Base-by-base conservation (phyloP, 2,113 vertebrate genomes). In the Piliocolobus tephrosceles region DNA sequence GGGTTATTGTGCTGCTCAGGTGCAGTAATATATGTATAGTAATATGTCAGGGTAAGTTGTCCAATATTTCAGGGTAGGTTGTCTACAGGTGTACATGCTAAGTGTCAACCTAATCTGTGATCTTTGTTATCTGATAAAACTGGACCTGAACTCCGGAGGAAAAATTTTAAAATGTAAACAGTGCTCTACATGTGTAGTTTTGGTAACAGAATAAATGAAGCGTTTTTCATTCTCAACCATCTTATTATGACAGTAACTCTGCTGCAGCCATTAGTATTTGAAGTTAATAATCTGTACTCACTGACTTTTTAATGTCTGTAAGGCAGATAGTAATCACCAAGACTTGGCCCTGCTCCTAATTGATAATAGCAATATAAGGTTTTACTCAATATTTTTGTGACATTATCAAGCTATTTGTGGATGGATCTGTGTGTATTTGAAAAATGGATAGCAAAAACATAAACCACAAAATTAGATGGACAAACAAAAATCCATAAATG, bases 341-440 rank as follows among this genome's bases (percentile, higher is more conserved):
- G 3, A 85, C 22, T 43, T 57, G 88, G 88, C 30, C 50, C n/a
- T 5, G 5, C 66, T 91, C 38, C 82, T 13, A 64, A 75, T 73
- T 86, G 7, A 78, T 11, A 91, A 76, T 32, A 96, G 64, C 45
- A 75, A 40, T 43, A n/a, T 27, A 45, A 91, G 38, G 0, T 91
- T 97, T 82, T 84, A 20, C 20, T 68, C 25, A 75, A 20, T 13
- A 88, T 89, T 92, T 92, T 96, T 92, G 27, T 86, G 91, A 92
- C 40, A 73, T 57, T 90, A 90, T 85, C 64, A 88, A 97, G 61
- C 8, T 79, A 91, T 94, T 75, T 55, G 68, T 94, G 43, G 47
- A 30, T 95, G 50, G 38, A 58, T 64, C 50, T 86, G 23, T 87
- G 27, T 61, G 27, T 90, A 68, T 73, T 25, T 40, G 81, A 12